Base-by-base conservation (phyloP, 2,797 vertebrate species). In the Hapalemur alaotrensis region DNA sequence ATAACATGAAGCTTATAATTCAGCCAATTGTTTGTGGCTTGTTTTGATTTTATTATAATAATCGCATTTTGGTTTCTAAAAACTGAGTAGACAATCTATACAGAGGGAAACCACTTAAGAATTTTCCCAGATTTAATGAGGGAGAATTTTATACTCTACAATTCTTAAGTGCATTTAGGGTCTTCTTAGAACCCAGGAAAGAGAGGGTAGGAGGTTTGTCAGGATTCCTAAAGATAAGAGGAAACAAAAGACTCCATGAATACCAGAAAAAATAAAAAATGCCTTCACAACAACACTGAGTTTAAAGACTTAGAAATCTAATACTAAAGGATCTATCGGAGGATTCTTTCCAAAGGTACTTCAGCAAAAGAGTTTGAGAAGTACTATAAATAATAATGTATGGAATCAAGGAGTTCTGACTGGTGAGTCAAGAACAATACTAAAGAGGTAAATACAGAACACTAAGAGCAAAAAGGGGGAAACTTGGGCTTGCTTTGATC, bases 1-100 rank as follows among this genome's bases (percentile, higher is more conserved):
- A 63, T 67, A 17, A 46, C 54, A 43, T 75, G 30, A 95, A 38
- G 38, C 75, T 63, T 72, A 85, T 63, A 80, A 69, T 78, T 82
- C 79, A 92, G 28, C 54, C 84, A 88, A 78, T n/a, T 83, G 12
- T 50, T 75, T 75, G 38, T 28, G 32, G 41, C 22, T 93, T 93
- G 38, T 91, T 94, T 76, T 84, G 9, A 94, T 46, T 94, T 92
- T 61, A 78, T 35, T 86, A 81, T 35, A 67, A 86, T 86, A 92
- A 83, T 73, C 17, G 89, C 25, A 63, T 54, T 92, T 43, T 89
- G 17, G 79, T 89, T 54, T 96, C 61, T 72, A 57, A 14, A 96
- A 78, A 85, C 23, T 72, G 43, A 93, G 93, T 2, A 80, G 25
- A 93, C 20, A 10, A 85, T 38, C 22, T 91, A 89, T 28, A n/a